phyloP scores from a whole-genome alignment of 2,888 invertebrate genomes.

The Anthrax anthrax region DNA sequence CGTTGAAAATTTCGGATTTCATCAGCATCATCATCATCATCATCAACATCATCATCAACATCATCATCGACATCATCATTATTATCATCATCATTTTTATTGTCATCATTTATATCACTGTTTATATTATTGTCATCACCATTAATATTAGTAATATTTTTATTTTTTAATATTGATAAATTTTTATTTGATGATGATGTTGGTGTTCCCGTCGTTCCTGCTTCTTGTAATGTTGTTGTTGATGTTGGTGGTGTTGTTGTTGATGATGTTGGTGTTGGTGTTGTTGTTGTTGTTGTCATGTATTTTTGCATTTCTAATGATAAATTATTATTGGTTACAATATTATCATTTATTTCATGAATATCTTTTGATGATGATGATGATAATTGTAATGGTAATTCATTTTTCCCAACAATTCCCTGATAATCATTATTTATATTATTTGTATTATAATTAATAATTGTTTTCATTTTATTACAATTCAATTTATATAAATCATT shows the following conservation, averaged over 20 bases:
- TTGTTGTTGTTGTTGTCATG: neutral
- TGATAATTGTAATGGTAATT: too few relatives aligned
- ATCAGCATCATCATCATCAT: neutral
- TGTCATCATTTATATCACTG: neutral
- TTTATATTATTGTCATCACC: neutral
- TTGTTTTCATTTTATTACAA: too few relatives aligned
- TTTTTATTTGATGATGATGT: neutral
- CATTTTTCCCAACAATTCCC: too few relatives aligned
- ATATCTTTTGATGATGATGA: neutral
- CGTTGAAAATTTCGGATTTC: neutral
- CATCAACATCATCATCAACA: neutral
- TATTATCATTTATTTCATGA: neutral
- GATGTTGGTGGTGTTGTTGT: neutral
- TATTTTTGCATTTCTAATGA: neutral
- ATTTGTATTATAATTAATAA: too few relatives aligned
- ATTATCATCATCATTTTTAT: neutral
- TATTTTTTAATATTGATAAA: neutral
- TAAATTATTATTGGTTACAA: too few relatives aligned
- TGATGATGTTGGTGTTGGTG: neutral
- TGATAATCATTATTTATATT: too few relatives aligned
- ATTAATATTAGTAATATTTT: neutral
- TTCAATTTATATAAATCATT: too few relatives aligned
- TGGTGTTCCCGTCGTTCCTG: neutral
- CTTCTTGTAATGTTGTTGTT: neutral
- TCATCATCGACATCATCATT: neutral